Conservation (phyloP, 2,113 vertebrate species). For the Cinclus cinclus region DNA sequence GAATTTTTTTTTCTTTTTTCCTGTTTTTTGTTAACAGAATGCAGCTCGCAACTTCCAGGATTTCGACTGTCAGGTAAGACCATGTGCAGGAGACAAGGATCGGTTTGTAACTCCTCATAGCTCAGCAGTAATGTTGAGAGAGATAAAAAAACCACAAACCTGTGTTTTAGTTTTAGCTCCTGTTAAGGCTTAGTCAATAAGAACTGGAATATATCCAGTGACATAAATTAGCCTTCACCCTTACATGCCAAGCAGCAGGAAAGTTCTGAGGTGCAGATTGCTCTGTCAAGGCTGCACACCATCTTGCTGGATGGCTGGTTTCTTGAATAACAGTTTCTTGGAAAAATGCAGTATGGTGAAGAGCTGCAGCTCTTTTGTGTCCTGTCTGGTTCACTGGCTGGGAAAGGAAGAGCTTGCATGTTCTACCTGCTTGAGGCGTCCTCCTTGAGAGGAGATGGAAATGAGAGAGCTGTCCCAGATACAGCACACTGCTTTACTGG, state of each 20-base stretch:
- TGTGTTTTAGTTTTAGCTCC: background rate
- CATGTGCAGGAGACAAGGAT: background rate
- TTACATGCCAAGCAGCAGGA: background rate
- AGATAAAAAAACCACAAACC: background rate
- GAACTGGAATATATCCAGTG: background rate
- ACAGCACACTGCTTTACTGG: background rate
- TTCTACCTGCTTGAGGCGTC: background rate
- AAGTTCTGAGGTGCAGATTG: background rate
- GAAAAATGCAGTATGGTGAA: background rate
- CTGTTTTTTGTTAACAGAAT: conserved; percentile 79
- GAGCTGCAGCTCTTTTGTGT: background rate
- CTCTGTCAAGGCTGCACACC: background rate
- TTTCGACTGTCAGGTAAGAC: conserved; percentile 92
- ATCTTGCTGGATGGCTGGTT: background rate
- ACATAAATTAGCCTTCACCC: background rate
- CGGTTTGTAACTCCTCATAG: background rate
- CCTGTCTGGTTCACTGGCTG: background rate
- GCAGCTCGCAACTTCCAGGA: conserved; percentile 91
- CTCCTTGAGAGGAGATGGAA: background rate
- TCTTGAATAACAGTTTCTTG: background rate
- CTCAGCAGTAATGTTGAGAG: background rate
- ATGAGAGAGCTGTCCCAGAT: background rate
- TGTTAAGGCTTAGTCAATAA: background rate
- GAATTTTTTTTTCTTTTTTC: background rate
- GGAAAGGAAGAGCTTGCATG: background rate